A percentile compares a stretch with the other conserved stretches of the same genome.
Evolutionary conservation across 2,113 vertebrate species (phyloP).

Genomic region (Pitta sordida): DNA sequence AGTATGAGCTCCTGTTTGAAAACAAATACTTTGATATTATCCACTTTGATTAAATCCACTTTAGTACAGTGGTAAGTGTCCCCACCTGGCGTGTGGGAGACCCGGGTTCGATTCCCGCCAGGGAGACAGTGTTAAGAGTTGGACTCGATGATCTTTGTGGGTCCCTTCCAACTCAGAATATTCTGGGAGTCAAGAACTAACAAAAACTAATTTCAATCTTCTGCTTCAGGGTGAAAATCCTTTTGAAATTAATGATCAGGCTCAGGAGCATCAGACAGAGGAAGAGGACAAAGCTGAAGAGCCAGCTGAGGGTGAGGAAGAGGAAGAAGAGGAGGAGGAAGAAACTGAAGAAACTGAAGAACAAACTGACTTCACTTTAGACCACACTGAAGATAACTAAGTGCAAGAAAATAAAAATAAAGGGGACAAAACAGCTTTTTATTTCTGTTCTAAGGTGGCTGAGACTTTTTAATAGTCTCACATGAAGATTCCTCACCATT

Average conservation of each 20-base stretch:
- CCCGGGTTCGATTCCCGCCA: too few relatives aligned
- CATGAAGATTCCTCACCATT: conserved; percentile 19
- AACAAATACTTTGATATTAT: too few relatives aligned
- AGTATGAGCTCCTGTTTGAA: too few relatives aligned
- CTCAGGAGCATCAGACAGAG: conserved; percentile 69
- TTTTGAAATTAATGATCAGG: conserved; percentile 76
- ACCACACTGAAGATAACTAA: conserved; percentile 72
- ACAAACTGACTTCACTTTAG: conserved; percentile 65
- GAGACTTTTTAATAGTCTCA: conserved; percentile 65
- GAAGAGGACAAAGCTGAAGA: conserved; percentile 76
- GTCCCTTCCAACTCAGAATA: too few relatives aligned
- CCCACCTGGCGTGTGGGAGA: too few relatives aligned
- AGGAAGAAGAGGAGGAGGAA: conserved; percentile 43
- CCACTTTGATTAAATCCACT: too few relatives aligned
- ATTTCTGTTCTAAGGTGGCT: conserved; percentile 47
- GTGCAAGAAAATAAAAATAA: neutral
- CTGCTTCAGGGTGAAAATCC: conserved; percentile 82
- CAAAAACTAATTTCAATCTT: neutral
- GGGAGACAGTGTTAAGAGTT: too few relatives aligned
- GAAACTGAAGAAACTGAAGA: conserved; percentile 60
- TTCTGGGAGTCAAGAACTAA: too few relatives aligned
- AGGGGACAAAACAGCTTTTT: conserved; percentile 35
- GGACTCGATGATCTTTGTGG: too few relatives aligned
- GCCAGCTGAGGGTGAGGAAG: conserved; percentile 67
- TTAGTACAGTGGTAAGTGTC: too few relatives aligned